These are phyloP conservation scores for Pelosia muscerda DNA, from an alignment of 2,888 invertebrate genomes.

Conservation along the genomic window DNA sequence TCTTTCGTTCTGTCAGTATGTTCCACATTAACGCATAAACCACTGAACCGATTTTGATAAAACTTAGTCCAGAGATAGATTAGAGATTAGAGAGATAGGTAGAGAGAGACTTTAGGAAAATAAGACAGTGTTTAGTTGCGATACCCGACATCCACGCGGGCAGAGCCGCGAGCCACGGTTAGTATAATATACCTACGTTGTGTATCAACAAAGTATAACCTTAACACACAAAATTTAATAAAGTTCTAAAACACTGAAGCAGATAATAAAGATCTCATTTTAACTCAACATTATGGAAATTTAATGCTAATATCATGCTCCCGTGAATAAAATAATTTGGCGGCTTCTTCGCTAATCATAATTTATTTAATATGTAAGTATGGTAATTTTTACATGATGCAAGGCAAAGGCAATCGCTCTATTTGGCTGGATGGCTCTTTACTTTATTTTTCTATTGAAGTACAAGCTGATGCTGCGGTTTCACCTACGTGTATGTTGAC, in stretches of 20 bases:
- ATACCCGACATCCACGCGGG: too few species aligned
- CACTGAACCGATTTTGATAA: too few species aligned
- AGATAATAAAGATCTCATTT: slow-evolving; percentile 4
- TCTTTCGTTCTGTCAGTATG: too few species aligned
- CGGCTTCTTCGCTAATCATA: slow-evolving; percentile 13
- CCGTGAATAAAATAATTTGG: slow-evolving; percentile 12
- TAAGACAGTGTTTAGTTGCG: too few species aligned
- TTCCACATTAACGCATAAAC: too few species aligned
- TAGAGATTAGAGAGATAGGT: too few species aligned
- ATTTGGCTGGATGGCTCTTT: background rate
- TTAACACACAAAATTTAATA: slow-evolving; percentile 4
- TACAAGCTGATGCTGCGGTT: too few species aligned
- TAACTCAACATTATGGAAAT: slow-evolving; percentile 10
- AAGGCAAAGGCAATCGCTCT: background rate
- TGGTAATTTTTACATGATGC: background rate
- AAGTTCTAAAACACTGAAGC: background rate
- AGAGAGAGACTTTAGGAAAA: too few species aligned
- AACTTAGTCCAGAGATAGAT: too few species aligned
- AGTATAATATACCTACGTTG: background rate
- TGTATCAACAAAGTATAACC: background rate
- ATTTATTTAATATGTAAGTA: slow-evolving; percentile 3
- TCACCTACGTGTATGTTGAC: too few species aligned
- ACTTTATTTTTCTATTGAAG: too few species aligned
- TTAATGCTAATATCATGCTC: slow-evolving; percentile 12
- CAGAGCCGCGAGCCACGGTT: too few species aligned